Conservation (phyloP, 2,797 vertebrate species). For the Kryptolebias ocellatus region DNA sequence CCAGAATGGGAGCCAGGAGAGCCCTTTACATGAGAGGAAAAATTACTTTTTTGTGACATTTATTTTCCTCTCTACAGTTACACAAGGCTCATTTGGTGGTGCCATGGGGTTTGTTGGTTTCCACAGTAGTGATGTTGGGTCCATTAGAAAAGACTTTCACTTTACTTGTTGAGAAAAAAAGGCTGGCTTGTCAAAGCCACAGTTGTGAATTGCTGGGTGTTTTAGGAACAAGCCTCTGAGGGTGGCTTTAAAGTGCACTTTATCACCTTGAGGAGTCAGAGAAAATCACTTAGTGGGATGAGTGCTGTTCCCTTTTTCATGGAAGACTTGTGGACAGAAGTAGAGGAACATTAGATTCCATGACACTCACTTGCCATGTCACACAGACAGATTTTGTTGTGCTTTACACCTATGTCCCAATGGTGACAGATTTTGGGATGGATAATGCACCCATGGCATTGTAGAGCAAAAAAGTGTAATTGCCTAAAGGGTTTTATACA, state of each 20-base stretch:
- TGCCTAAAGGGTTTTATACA: slow-evolving; percentile 30
- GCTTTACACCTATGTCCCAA: slow-evolving; percentile 37
- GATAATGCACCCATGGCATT: slow-evolving; percentile 14
- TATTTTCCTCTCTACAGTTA: slow-evolving; percentile 71
- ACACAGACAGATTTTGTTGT: slow-evolving; percentile 25
- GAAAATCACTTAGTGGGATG: slow-evolving; percentile 67
- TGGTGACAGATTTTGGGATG: slow-evolving; percentile 17
- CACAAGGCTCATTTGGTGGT: slow-evolving; percentile 65
- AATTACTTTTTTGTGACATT: slow-evolving; percentile 81
- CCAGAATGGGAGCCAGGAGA: slow-evolving; percentile 68
- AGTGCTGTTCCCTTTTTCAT: slow-evolving; percentile 60
- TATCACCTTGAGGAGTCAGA: slow-evolving; percentile 66
- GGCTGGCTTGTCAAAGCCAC: slow-evolving; percentile 62
- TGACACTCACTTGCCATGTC: slow-evolving; percentile 45
- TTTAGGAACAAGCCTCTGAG: slow-evolving; percentile 68
- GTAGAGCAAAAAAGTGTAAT: slow-evolving; percentile 23
- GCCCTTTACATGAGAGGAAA: slow-evolving; percentile 70
- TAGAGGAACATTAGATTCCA: slow-evolving; percentile 51
- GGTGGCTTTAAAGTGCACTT: slow-evolving; percentile 74
- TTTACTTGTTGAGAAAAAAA: slow-evolving; percentile 65
- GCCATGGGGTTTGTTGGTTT: slow-evolving; percentile 78
- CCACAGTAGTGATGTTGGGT: slow-evolving; percentile 59
- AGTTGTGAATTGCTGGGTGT: slow-evolving; percentile 69
- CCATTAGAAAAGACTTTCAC: slow-evolving; percentile 79
- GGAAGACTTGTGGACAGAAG: slow-evolving; percentile 43